These are phyloP conservation scores for Xestoiulus laeticollis DNA, from an alignment of 2,888 invertebrate species.

Conservation along the genomic window DNA sequence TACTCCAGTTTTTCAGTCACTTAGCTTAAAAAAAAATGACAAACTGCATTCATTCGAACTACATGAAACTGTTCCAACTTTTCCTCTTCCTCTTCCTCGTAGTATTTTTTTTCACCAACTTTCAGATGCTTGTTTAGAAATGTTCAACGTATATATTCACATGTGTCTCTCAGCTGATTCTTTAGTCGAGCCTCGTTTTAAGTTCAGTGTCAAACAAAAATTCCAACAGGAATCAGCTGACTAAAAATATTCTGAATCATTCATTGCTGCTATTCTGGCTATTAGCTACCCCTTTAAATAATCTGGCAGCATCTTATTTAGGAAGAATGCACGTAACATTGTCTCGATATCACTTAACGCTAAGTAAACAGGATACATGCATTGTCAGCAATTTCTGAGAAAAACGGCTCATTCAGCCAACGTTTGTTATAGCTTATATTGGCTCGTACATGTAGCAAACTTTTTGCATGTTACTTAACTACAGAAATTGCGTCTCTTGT, in stretches of 20 bases:
- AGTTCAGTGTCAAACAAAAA: slow-evolving; percentile 20
- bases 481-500: neutral
- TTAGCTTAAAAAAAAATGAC: no score
- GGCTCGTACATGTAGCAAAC: neutral
- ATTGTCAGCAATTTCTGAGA: slow-evolving; percentile 34
- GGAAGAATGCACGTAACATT: neutral
- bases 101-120: neutral
- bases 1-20: no score
- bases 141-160: neutral
- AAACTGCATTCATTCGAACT: no score
- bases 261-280: slow-evolving; percentile 24
- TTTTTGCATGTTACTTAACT: neutral
- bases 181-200: neutral
- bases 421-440: neutral
- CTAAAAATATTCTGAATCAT: neutral
- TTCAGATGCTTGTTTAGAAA: neutral
- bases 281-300: neutral
- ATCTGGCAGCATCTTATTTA: neutral
- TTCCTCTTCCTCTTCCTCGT: neutral
- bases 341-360: slow-evolving; percentile 19
- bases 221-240: neutral
- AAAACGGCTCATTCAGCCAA: neutral
- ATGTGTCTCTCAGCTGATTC: neutral
- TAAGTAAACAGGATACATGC: slow-evolving; percentile 4
- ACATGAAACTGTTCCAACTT: no score